Base-by-base conservation (phyloP, 2,797 vertebrate species). In the Etheostoma perlongum region DNA sequence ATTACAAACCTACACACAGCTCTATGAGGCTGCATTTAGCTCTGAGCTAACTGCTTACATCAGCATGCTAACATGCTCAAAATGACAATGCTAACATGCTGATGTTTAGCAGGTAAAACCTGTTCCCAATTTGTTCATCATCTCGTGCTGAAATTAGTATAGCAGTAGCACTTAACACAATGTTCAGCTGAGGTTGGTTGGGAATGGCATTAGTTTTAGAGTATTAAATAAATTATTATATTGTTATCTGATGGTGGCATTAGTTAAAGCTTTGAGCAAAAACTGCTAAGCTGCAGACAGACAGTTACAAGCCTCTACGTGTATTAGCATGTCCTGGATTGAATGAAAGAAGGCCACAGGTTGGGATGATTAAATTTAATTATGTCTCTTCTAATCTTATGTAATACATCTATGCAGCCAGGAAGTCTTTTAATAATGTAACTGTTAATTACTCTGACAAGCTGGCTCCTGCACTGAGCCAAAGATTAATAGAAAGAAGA, bases 361-460 rank as follows among this genome's bases (percentile, higher is more conserved):
- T 62, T 40, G 2, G 46, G 54, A 42, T 66, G 61, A 79, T 85
- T 44, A 11, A 14, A 75, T 75, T 49, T 62, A 80, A 78, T 74
- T 49, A 82, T 14, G 78, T 55, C 40, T 74, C 40, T 47, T 40
- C 46, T 75, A 47, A 70, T 75, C 27, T 49, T 53, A 69, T 64
- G 73, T 40, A 79, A 53, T 57, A 64, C 7, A 33, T 60, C 40
- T 66, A 21, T 16, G 36, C 72, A 72, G 46, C 62, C 57, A 61
- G 68, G 62, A 75, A 79, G 75, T 57, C 25, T 84, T 79, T 88
- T 71, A 81, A 83, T 82, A 81, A 83, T 84, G 76, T 52, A 76
- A 57, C 7, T 33, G 53, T 75, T 83, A 78, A 87, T 86, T 67
- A 79, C 62, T 67, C 4, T 19, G 44, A 51, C 5, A 46, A 66